Conservation (phyloP, 2,888 invertebrate genomes). For the Flabesymbios commensalis region DNA sequence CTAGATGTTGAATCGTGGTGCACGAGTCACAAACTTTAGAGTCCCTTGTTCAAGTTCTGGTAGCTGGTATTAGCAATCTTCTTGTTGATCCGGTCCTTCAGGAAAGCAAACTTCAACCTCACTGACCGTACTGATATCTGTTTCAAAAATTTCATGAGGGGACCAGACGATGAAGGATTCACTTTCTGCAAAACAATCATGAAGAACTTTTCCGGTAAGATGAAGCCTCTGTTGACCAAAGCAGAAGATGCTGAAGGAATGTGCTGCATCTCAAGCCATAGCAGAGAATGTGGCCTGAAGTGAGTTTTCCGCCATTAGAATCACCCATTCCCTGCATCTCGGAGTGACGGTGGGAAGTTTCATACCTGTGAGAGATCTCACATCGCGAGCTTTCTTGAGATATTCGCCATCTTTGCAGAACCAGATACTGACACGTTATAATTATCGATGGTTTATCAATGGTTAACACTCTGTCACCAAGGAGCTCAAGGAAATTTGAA, state of each 20-base stretch:
- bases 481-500: conserved; percentile 18
- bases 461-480: conserved; percentile 17
- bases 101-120: too few relatives aligned
- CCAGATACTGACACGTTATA: conserved; percentile 12
- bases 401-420: conserved; percentile 10
- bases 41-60: too few relatives aligned
- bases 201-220: background rate
- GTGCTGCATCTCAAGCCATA: conserved; percentile 30
- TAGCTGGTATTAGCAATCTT: too few relatives aligned
- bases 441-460: conserved; percentile 24
- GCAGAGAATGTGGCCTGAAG: conserved; percentile 21
- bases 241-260: conserved; percentile 13
- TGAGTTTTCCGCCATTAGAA: conserved; percentile 27
- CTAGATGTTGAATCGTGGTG: too few relatives aligned
- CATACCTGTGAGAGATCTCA: conserved; percentile 26
- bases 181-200: background rate
- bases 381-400: conserved; percentile 20
- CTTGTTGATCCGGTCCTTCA: too few relatives aligned
- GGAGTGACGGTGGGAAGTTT: conserved; percentile 26
- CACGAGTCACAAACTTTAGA: too few relatives aligned
- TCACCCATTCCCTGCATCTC: conserved; percentile 25
- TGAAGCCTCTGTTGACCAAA: too few relatives aligned
- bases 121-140: too few relatives aligned
- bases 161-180: too few relatives aligned
- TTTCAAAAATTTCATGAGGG: too few relatives aligned